Percentiles rank a stretch among this genome's conserved stretches.
Evolutionary conservation across 2,888 invertebrate genomes (phyloP).

Genomic region (Ichneumon xanthorius): DNA sequence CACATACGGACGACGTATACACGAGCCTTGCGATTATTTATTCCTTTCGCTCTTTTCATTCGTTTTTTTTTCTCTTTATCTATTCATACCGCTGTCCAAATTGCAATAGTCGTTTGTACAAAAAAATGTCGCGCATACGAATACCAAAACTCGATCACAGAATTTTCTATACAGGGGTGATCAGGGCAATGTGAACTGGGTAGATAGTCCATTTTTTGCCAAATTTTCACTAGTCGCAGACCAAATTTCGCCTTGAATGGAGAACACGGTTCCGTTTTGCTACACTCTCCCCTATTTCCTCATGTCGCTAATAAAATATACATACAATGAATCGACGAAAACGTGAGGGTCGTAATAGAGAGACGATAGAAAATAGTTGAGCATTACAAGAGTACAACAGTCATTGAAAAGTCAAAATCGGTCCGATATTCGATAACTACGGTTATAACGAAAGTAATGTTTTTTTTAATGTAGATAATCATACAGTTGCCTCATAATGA

Average conservation of each 20-base stretch:
- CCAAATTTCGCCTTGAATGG: background rate
- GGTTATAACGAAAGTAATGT: background rate
- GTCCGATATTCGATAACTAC: background rate
- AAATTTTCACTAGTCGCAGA: background rate
- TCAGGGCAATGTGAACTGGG: no score
- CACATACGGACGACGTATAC: conserved; percentile 6
- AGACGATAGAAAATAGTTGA: background rate
- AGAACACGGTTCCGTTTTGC: no score
- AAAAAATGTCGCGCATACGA: background rate
- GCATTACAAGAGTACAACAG: background rate
- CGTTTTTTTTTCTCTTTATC: background rate
- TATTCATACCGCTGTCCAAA: background rate
- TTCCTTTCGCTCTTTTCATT: background rate
- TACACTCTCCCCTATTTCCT: background rate
- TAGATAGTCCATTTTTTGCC: background rate
- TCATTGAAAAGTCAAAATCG: background rate
- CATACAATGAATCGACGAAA: background rate
- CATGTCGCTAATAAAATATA: background rate
- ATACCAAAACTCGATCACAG: background rate
- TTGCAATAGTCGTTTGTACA: background rate
- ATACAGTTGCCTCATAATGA: background rate
- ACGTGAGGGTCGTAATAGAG: background rate
- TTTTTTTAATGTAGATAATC: background rate
- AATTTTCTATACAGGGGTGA: background rate
- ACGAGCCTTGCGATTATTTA: conserved; percentile 15